Percentiles rank a stretch among this genome's conserved stretches.
These are phyloP conservation scores for Hirtodrosophila trivittata DNA, from an alignment of 2,888 invertebrate genomes.

Conservation along the genomic window DNA sequence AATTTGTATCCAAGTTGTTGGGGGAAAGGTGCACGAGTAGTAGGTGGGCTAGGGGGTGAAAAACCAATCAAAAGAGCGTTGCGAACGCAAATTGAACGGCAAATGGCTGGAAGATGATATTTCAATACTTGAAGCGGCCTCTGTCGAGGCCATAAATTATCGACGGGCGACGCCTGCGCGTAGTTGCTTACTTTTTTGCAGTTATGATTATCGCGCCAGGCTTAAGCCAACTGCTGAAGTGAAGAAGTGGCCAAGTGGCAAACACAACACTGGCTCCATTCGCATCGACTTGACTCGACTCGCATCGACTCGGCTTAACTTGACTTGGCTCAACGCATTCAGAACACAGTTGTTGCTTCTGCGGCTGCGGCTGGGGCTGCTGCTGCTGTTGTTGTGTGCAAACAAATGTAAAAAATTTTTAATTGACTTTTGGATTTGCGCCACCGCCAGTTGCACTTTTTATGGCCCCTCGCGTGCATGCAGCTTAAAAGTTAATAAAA, in stretches of 20 bases:
- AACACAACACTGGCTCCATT: background rate
- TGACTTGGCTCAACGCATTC: conserved; percentile 23
- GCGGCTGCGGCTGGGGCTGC: conserved; percentile 1
- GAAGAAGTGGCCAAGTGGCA: background rate
- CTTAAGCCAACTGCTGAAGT: background rate
- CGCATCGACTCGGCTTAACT: background rate
- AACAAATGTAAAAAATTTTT: conserved; percentile 81
- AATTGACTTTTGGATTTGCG: conserved; percentile 76
- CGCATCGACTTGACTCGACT: background rate
- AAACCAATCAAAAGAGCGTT: conserved; percentile 78
- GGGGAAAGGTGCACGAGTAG: conserved; percentile 7
- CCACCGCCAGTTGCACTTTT: conserved; percentile 76
- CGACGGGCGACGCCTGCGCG: conserved; percentile 74
- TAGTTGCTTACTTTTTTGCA: conserved; percentile 77
- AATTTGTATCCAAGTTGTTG: conserved; percentile 68
- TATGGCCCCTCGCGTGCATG: conserved; percentile 78
- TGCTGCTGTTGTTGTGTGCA: conserved; percentile 62
- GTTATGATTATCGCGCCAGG: conserved; percentile 79
- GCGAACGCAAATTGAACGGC: conserved; percentile 77
- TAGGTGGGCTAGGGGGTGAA: conserved; percentile 37
- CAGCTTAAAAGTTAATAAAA: conserved; percentile 83
- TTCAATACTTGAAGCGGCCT: conserved; percentile 63
- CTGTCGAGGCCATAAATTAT: conserved; percentile 67
- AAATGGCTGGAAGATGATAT: conserved; percentile 77
- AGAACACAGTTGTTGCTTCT: conserved; percentile 12